phyloP scores from a whole-genome alignment of 30 jellyfish, hydroid and myxozoan species.

The Pelagia noctiluca region DNA sequence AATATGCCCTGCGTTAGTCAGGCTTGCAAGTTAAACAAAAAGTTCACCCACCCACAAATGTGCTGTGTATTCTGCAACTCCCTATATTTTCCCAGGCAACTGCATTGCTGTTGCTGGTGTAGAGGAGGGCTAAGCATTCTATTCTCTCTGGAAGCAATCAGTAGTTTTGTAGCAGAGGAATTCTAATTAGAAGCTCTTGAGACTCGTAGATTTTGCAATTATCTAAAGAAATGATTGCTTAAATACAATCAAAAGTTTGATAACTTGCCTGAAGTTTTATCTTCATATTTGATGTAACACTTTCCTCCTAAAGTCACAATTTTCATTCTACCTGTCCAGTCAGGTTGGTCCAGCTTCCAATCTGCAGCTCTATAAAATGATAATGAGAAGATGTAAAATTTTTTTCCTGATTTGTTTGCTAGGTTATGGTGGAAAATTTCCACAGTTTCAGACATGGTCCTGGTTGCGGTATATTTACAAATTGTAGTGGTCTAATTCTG shows the following conservation, averaged over 20 bases:
- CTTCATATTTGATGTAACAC: constrained; percentile 91
- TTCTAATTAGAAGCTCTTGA: not conserved
- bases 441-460: not conserved
- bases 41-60: too few species aligned
- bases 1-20: too few species aligned
- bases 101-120: too few species aligned
- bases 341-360: constrained; percentile 99
- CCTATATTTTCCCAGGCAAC: too few species aligned
- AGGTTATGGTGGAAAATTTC: not conserved
- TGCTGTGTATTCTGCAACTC: too few species aligned
- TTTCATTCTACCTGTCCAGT: constrained; percentile 95
- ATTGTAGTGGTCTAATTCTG: not conserved
- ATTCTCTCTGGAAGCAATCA: too few species aligned
- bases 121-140: too few species aligned
- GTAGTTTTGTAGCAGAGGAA: too few species aligned
- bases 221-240: not conserved
- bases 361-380: constrained; percentile 92
- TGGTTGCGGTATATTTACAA: not conserved
- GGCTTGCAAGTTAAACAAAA: too few species aligned
- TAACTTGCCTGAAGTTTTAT: constrained; percentile 81
- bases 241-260: not conserved
- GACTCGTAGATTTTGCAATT: not conserved
- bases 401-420: not conserved
- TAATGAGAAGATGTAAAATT: not conserved
- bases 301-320: constrained; percentile 73